Base-by-base conservation (phyloP, 2,113 vertebrate genomes). In the Brienomyrus longianalis region DNA sequence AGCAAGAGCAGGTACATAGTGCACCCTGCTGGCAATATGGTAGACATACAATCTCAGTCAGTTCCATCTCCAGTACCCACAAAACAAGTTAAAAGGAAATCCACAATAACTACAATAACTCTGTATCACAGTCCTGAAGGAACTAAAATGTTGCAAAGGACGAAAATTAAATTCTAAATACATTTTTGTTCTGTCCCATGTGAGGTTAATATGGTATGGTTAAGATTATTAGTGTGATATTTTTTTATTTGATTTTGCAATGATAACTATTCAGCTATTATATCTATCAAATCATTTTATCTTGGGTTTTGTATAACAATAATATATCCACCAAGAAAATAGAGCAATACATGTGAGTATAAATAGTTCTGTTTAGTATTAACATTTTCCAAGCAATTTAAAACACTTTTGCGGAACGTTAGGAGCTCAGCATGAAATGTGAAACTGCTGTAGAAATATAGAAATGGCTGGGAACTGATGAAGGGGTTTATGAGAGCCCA, bases 1-100 rank as follows among this genome's bases (percentile, higher is more conserved):
- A 90, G 59, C 90, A 77, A 85, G 88, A 91, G 59, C 93, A 94
- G 94, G 95, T 95, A 92, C 89, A 80, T 59, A 31, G 47, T 10
- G 1, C 80, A 51, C 52, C 80, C 80, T 85, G 77, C 54, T 89
- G 74, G 48, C 45, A 39, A 52, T 15, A 4, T 7, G 47, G 62
- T n/a, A 88, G 23, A 83, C 43, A 10, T 35, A 89, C 88, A 51
- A 1, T 21, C 77, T 62, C 47, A 35, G 10, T 5, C 6, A 11
- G 59, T 27, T 27, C 59, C 59, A 31, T 27, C 62, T 70, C 62
- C 62, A 70, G 31, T 31, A 77, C 35, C 35, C 39, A 77, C 74
- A 77, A 77, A 7, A 77, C 31, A 17, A 19, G 74, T 77, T 77
- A 43, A 77, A 77, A 35, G 31, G 70, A 35, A 77, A 43, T 15